These are phyloP conservation scores for Dicerorhinus sumatrensis DNA, from an alignment of 2,113 vertebrate genomes.

Conservation along the genomic window DNA sequence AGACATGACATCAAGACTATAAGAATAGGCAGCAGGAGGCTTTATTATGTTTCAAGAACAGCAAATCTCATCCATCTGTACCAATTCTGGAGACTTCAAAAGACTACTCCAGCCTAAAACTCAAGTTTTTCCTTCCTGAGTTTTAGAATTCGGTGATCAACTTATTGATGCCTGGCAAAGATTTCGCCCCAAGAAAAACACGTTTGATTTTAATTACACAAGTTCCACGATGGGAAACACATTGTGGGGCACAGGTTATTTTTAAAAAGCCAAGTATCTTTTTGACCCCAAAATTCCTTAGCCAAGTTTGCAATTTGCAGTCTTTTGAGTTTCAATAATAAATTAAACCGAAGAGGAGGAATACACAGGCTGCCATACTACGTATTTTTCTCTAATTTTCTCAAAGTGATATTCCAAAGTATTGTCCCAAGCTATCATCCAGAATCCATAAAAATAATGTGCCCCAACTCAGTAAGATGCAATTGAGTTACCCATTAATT, in stretches of 20 bases:
- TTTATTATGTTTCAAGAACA: not conserved
- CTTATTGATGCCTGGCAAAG: not conserved
- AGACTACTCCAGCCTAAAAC: not conserved
- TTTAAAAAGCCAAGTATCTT: conserved; percentile 15
- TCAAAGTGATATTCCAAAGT: conserved; percentile 6
- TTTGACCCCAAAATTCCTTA: conserved; percentile 28
- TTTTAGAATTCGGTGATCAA: not conserved
- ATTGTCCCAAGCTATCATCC: not conserved
- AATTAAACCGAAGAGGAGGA: not conserved
- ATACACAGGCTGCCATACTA: not conserved
- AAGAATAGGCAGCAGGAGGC: not conserved
- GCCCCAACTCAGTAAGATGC: not conserved
- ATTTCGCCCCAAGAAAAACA: not conserved
- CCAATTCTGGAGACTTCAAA: not conserved
- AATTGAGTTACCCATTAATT: not conserved
- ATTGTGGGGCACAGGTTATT: not conserved
- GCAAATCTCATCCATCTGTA: conserved; percentile 9
- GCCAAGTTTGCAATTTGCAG: not conserved
- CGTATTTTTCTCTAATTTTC: conserved; percentile 27
- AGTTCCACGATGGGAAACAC: not conserved
- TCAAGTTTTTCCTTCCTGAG: conserved; percentile 29
- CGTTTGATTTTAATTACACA: not conserved
- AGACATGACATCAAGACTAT: not conserved
- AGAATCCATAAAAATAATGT: not conserved
- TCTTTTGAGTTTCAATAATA: conserved; percentile 25